phyloP scores from a whole-genome alignment of 2,888 invertebrate species.

The Cheilosia vernalis region DNA sequence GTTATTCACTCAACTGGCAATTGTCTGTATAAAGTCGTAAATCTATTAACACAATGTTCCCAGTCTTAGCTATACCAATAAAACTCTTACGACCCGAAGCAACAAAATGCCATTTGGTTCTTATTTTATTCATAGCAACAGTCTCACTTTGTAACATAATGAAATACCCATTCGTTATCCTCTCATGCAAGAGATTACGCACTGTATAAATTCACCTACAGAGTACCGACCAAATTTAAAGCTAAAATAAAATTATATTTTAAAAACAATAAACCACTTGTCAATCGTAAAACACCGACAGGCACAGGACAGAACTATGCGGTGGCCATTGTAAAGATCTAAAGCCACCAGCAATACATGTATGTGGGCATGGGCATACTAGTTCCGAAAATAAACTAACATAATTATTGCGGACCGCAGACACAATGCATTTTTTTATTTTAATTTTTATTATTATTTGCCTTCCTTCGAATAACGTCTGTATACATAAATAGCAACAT shows the following conservation, averaged over 20 bases:
- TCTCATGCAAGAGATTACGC: background rate
- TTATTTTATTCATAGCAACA: slow-evolving; percentile 29
- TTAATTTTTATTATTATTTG: slow-evolving; percentile 29
- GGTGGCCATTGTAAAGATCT: background rate
- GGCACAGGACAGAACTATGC: slow-evolving; percentile 13
- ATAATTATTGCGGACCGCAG: slow-evolving; percentile 64
- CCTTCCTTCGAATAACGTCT: slow-evolving; percentile 17
- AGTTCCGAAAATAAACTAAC: slow-evolving; percentile 65
- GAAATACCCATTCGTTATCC: background rate
- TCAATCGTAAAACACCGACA: slow-evolving; percentile 36
- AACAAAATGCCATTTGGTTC: background rate
- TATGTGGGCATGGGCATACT: background rate
- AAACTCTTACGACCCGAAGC: background rate
- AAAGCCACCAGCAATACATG: too few species aligned
- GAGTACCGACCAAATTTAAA: background rate
- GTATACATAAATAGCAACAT: background rate
- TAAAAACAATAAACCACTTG: slow-evolving; percentile 64
- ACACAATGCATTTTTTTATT: slow-evolving; percentile 71
- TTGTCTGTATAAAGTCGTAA: background rate
- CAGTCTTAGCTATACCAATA: slow-evolving; percentile 1
- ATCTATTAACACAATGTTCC: slow-evolving; percentile 1
- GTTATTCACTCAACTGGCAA: background rate
- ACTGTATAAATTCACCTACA: background rate
- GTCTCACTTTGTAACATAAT: background rate
- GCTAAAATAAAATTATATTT: slow-evolving; percentile 27